Evolutionary conservation across 2,113 vertebrate genomes (phyloP).

Genomic region (Silurus glanis): DNA sequence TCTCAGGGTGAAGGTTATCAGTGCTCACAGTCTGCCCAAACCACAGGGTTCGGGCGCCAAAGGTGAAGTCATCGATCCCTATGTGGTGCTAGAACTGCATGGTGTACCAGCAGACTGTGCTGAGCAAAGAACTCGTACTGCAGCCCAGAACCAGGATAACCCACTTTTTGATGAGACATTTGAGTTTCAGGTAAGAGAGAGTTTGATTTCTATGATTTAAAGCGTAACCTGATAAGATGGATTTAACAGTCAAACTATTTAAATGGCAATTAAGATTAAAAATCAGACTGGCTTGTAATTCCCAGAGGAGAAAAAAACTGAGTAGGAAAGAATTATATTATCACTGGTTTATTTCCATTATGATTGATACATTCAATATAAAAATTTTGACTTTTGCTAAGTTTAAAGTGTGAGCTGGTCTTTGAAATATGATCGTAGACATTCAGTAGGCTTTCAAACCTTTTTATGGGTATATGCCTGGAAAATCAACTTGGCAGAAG

Average conservation of each 20-base stretch:
- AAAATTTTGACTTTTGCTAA: not conserved
- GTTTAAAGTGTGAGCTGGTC: not conserved
- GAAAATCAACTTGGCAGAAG: not conserved
- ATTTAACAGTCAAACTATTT: constrained; percentile 15
- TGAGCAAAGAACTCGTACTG: constrained; percentile 92
- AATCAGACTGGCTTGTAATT: constrained; percentile 24
- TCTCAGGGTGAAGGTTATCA: constrained; percentile 94
- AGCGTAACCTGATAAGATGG: not conserved
- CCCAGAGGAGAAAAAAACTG: constrained; percentile 8
- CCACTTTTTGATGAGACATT: constrained; percentile 98
- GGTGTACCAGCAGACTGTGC: constrained; percentile 93
- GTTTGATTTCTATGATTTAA: not conserved
- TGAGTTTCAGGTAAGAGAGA: constrained; percentile 83
- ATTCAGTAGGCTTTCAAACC: not conserved
- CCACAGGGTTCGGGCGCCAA: constrained; percentile 95
- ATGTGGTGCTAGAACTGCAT: constrained; percentile 94
- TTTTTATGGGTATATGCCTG: not conserved
- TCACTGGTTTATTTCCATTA: constrained; percentile 13
- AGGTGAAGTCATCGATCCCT: constrained; percentile 96
- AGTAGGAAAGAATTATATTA: constrained; percentile 1
- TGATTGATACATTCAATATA: not conserved
- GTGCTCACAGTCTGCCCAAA: constrained; percentile 95
- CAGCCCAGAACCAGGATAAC: constrained; percentile 93
- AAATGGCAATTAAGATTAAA: constrained; percentile 9
- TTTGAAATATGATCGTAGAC: not conserved